Conservation (phyloP, 53 echinoderm and acorn worm species). For the Paracentrotus lividus region DNA sequence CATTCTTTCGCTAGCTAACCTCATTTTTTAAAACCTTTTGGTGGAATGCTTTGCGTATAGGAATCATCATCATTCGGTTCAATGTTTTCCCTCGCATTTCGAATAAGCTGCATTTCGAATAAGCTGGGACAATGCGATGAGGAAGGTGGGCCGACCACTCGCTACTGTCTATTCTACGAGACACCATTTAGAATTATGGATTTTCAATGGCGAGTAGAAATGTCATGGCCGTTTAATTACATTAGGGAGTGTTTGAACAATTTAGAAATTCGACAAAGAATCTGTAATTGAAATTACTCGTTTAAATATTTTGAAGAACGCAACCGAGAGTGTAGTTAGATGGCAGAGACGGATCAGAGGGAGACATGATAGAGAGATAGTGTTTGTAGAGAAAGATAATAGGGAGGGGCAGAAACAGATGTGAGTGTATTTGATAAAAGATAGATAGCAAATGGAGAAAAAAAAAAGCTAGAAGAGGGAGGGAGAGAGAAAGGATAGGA, state of each 20-base stretch:
- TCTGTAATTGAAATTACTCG: conserved; percentile 41
- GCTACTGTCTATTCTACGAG: background rate
- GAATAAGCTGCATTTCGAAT: background rate
- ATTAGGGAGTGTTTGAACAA: conserved; percentile 38
- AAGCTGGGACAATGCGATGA: background rate
- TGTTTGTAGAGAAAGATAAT: background rate
- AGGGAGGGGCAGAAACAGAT: background rate
- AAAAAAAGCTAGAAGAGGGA: background rate
- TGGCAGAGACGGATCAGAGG: too few species aligned
- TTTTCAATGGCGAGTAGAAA: conserved; percentile 12
- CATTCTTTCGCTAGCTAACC: background rate
- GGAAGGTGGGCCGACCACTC: background rate
- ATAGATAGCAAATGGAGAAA: too few species aligned
- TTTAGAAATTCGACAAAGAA: conserved; percentile 20
- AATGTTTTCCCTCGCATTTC: conserved; percentile 3
- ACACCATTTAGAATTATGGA: conserved; percentile 17
- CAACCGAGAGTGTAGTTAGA: background rate
- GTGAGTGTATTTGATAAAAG: background rate
- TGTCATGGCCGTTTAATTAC: conserved; percentile 52
- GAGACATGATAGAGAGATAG: background rate
- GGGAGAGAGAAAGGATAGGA: too few species aligned
- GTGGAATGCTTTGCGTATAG: background rate
- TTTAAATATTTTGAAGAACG: background rate
- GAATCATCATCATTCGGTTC: background rate
- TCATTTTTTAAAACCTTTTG: too few species aligned